Conservation (phyloP, 2,113 vertebrate genomes). For the Penelope pileata region DNA sequence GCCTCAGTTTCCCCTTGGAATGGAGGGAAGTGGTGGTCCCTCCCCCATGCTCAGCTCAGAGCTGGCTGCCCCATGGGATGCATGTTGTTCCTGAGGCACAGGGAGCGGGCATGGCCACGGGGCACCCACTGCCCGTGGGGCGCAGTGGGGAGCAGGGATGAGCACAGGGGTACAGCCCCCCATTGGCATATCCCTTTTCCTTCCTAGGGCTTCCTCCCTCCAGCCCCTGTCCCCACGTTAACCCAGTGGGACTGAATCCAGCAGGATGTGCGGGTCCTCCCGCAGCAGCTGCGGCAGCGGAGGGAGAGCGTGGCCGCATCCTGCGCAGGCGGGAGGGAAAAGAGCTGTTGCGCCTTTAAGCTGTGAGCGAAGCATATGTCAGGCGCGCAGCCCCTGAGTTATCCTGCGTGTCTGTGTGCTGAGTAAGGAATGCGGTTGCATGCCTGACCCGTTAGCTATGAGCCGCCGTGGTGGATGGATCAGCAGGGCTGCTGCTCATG, state of each 20-base stretch:
- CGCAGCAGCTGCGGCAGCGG: background rate
- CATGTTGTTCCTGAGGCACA: background rate
- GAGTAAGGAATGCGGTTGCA: constrained; percentile 92
- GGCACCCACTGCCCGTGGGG: background rate
- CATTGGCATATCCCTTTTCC: background rate
- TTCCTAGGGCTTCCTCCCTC: background rate
- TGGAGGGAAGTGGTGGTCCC: background rate
- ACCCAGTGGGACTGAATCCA: background rate
- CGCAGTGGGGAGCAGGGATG: background rate
- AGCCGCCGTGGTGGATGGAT: constrained; percentile 68
- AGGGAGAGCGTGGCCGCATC: no score
- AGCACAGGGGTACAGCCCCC: background rate
- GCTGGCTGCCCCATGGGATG: background rate
- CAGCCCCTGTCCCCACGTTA: background rate
- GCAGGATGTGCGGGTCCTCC: background rate
- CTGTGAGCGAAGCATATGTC: constrained; percentile 31
- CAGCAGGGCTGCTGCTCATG: background rate
- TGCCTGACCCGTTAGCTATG: constrained; percentile 79
- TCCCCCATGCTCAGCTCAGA: background rate
- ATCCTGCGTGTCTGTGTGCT: constrained; percentile 87
- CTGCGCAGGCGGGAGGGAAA: background rate
- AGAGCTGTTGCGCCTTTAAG: constrained; percentile 66
- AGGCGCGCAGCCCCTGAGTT: constrained; percentile 75
- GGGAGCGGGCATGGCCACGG: background rate
- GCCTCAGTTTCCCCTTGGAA: constrained; percentile 19